phyloP scores from a whole-genome alignment of 2,797 vertebrate genomes.

The Phoebastria nigripes region DNA sequence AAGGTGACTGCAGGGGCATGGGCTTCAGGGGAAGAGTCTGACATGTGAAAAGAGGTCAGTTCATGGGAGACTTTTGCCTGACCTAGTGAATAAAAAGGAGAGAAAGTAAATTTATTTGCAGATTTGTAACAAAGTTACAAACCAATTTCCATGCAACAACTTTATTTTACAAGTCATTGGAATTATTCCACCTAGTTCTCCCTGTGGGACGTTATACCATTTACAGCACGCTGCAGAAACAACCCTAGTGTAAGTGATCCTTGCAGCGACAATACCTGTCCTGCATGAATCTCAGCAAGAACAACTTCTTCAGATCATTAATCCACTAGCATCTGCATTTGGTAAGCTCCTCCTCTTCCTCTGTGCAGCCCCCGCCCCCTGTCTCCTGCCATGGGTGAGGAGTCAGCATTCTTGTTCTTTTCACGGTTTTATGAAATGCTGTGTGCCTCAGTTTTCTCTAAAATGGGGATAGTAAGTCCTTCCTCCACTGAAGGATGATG shows the following conservation, averaged over 20 bases:
- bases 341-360: neutral
- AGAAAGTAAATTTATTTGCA: neutral
- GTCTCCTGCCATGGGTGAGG: neutral
- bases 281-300: neutral
- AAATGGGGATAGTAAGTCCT: neutral
- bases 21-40: conserved; percentile 67
- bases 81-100: conserved; percentile 62
- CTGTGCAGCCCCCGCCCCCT: neutral
- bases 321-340: neutral
- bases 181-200: neutral
- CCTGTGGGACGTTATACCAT: neutral
- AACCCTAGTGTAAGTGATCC: neutral
- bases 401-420: neutral
- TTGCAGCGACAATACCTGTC: neutral
- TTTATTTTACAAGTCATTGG: neutral
- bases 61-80: conserved; percentile 69
- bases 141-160: neutral
- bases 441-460: neutral
- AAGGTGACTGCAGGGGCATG: conserved; percentile 72
- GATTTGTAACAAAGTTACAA: neutral
- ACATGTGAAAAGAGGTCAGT: conserved; percentile 10
- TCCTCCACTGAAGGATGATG: neutral
- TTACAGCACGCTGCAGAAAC: neutral
- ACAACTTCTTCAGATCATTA: neutral
- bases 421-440: neutral